A percentile compares a stretch with the other conserved stretches of the same genome.
Evolutionary conservation across 2,888 invertebrate species (phyloP).

Genomic region (Cylindroiulus punctatus): DNA sequence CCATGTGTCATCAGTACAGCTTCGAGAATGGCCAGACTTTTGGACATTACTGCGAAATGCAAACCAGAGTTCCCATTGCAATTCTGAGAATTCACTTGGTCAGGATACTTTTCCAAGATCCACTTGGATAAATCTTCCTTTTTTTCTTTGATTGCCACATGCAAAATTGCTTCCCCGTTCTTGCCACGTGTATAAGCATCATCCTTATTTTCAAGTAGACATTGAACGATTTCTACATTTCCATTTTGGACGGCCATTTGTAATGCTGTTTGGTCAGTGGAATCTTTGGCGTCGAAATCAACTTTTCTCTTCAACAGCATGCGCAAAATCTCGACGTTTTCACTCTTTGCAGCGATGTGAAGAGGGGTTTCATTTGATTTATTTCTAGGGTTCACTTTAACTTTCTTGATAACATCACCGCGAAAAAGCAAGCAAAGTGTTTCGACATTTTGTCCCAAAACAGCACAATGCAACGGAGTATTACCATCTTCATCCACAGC

Average conservation of each 20-base stretch:
- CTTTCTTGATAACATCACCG: neutral
- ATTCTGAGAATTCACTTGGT: neutral
- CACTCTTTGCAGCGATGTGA: neutral
- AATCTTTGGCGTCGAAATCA: neutral
- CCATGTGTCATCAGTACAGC: neutral
- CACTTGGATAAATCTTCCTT: neutral
- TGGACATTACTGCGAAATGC: constrained; percentile 11
- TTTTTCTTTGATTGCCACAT: neutral
- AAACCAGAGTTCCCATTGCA: neutral
- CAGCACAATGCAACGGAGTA: constrained; percentile 1
- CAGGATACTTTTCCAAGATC: neutral
- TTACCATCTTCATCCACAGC: neutral
- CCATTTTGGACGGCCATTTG: constrained; percentile 3
- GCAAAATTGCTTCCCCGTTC: constrained; percentile 13
- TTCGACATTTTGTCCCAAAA: neutral
- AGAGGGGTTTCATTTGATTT: neutral
- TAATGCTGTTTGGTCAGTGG: neutral
- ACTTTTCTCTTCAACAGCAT: neutral
- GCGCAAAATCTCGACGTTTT: neutral
- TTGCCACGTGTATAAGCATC: neutral
- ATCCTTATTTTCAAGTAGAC: neutral
- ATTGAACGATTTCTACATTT: neutral
- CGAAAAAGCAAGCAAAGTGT: neutral
- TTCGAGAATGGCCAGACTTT: neutral
- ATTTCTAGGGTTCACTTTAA: neutral